phyloP scores from a whole-genome alignment of 1,140 invertebrate species.

The Drosophila tani region DNA sequence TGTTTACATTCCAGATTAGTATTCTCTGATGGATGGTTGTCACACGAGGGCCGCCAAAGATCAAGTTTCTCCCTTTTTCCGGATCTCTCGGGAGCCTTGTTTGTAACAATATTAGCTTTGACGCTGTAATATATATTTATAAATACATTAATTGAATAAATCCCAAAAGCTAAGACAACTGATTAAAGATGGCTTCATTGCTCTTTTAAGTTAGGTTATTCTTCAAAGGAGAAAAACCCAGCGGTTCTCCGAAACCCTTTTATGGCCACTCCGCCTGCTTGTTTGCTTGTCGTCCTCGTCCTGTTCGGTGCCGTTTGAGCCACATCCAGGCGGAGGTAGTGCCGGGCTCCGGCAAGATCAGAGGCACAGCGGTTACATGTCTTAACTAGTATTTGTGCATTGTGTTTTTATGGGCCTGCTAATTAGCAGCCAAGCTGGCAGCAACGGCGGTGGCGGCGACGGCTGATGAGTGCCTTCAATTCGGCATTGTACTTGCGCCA shows the following conservation, averaged over 20 bases:
- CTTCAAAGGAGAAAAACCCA: not conserved
- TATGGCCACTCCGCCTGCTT: slow-evolving; percentile 7
- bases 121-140: not conserved
- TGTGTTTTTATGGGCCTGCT: slow-evolving; percentile 68
- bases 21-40: slow-evolving; percentile 28
- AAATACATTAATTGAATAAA: too few species aligned
- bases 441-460: not conserved
- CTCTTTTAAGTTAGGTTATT: too few species aligned
- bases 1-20: slow-evolving; percentile 28
- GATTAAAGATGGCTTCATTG: too few species aligned
- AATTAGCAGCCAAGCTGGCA: slow-evolving; percentile 43
- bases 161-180: too few species aligned
- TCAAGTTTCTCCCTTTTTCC: not conserved
- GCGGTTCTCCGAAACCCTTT: slow-evolving; percentile 7
- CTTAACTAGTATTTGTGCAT: slow-evolving; percentile 48
- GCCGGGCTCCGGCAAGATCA: slow-evolving; percentile 50
- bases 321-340: not conserved
- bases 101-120: slow-evolving; percentile 10
- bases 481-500: not conserved
- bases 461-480: slow-evolving; percentile 1
- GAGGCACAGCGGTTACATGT: slow-evolving; percentile 18
- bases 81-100: not conserved
- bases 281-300: slow-evolving; percentile 7
- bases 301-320: slow-evolving; percentile 13
- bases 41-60: slow-evolving; percentile 10